Percentiles rank a stretch among this genome's conserved stretches.
Conservation (phyloP, 2,888 invertebrate species). For the Oscheius sp. region DNA sequence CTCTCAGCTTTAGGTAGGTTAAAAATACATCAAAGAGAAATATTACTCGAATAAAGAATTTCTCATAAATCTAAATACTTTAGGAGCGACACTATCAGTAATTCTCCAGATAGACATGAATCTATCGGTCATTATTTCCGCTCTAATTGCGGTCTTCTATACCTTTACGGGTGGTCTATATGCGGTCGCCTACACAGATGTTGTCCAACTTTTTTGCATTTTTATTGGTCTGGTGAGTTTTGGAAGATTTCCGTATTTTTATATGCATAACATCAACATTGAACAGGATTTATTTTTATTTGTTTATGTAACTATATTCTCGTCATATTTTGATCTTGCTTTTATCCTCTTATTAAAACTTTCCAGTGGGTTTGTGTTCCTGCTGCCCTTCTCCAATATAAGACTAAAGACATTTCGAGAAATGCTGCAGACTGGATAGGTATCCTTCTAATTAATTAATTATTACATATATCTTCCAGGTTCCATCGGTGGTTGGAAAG, state of each 20-base stretch:
- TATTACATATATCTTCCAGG: constrained; percentile 5
- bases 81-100: constrained; percentile 92
- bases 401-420: constrained; percentile 81
- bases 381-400: constrained; percentile 88
- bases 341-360: too few species aligned
- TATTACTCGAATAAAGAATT: too few species aligned
- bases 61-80: constrained; percentile 18
- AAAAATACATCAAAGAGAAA: too few species aligned
- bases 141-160: constrained; percentile 95
- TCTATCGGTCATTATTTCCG: constrained; percentile 90
- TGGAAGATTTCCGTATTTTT: not conserved
- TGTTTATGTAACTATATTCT: too few species aligned
- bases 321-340: too few species aligned
- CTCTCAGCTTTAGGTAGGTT: constrained; percentile 85
- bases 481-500: constrained; percentile 42
- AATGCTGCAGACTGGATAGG: constrained; percentile 86
- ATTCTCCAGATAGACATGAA: constrained; percentile 94
- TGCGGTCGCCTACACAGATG: constrained; percentile 97
- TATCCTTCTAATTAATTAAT: constrained; percentile 69
- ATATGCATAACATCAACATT: too few species aligned
- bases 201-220: constrained; percentile 96
- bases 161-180: constrained; percentile 89
- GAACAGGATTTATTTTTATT: too few species aligned
- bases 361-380: constrained; percentile 92
- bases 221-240: constrained; percentile 85